phyloP scores from a whole-genome alignment of 2,797 vertebrate species.

The Heteromormyrus szaboi region DNA sequence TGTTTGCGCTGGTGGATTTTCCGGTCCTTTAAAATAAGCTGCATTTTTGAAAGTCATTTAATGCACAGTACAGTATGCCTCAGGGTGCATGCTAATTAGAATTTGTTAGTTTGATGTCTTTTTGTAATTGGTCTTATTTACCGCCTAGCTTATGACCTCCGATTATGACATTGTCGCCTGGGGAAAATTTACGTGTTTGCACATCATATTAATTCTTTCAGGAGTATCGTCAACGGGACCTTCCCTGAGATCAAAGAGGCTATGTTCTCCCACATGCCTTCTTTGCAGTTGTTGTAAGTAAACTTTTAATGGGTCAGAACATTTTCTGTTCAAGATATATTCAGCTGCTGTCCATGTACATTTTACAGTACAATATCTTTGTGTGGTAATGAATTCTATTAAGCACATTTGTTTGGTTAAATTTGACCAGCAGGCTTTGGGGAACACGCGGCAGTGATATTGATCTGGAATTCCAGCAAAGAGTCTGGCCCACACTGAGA shows the following conservation, averaged over 20 bases:
- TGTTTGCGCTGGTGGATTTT: neutral
- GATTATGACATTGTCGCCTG: neutral
- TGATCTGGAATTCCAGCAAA: neutral
- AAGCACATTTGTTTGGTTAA: neutral
- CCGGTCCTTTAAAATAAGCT: neutral
- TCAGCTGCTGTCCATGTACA: neutral
- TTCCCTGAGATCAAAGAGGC: constrained; percentile 87
- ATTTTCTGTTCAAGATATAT: neutral
- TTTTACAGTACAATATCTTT: neutral
- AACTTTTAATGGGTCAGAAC: constrained; percentile 10
- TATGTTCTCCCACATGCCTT: constrained; percentile 92
- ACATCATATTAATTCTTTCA: constrained; percentile 37
- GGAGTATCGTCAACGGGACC: constrained; percentile 92
- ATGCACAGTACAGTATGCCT: neutral
- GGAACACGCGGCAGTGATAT: neutral
- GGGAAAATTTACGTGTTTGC: neutral
- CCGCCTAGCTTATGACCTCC: neutral
- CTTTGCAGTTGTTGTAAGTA: constrained; percentile 92
- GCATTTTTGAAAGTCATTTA: neutral
- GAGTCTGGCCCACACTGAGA: neutral
- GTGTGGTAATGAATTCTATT: neutral
- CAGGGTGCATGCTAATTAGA: constrained; percentile 10
- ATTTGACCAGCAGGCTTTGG: neutral
- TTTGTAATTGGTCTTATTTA: neutral
- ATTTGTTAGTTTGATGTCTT: neutral